Evolutionary conservation across 2,888 invertebrate species (phyloP).

Genomic region (Epistrophe eligans): DNA sequence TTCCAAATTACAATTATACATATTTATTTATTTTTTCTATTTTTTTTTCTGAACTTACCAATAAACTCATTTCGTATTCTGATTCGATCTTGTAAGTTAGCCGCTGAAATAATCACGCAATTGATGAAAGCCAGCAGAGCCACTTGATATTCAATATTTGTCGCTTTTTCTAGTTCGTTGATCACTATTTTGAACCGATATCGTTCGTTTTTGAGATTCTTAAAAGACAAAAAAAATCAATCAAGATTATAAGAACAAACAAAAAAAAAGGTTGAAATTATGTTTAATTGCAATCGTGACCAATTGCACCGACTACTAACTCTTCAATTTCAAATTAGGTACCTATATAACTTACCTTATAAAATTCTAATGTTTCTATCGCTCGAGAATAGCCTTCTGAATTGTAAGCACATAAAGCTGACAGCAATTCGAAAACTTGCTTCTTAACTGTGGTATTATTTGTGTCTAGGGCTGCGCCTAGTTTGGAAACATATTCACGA

Average conservation of each 20-base stretch:
- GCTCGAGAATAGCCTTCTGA: slow-evolving; percentile 94
- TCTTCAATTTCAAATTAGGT: neutral
- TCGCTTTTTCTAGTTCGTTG: slow-evolving; percentile 92
- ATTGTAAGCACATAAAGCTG: slow-evolving; percentile 97
- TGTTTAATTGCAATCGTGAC: slow-evolving; percentile 51
- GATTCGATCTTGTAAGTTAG: slow-evolving; percentile 93
- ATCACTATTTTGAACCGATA: slow-evolving; percentile 96
- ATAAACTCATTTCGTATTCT: slow-evolving; percentile 97
- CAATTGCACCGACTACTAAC: neutral
- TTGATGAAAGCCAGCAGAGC: slow-evolving; percentile 97
- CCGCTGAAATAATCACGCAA: slow-evolving; percentile 96
- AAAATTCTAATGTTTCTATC: slow-evolving; percentile 95
- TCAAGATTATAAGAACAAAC: slow-evolving; percentile 14
- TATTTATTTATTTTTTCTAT: neutral
- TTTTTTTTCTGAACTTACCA: slow-evolving; percentile 87
- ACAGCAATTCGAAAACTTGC: slow-evolving; percentile 97
- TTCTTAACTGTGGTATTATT: slow-evolving; percentile 96
- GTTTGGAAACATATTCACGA: slow-evolving; percentile 95
- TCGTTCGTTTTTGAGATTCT: slow-evolving; percentile 94
- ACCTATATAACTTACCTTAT: slow-evolving; percentile 90
- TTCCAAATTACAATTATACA: slow-evolving; percentile 28
- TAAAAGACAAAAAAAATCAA: slow-evolving; percentile 78
- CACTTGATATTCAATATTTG: slow-evolving; percentile 93
- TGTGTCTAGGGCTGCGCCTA: slow-evolving; percentile 96
- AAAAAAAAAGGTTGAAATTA: slow-evolving; percentile 22